Evolutionary conservation across 2,888 invertebrate genomes (phyloP), one percentile per base, ranked within the genome.

Genomic region (Rhimphoctona megacephalus): DNA sequence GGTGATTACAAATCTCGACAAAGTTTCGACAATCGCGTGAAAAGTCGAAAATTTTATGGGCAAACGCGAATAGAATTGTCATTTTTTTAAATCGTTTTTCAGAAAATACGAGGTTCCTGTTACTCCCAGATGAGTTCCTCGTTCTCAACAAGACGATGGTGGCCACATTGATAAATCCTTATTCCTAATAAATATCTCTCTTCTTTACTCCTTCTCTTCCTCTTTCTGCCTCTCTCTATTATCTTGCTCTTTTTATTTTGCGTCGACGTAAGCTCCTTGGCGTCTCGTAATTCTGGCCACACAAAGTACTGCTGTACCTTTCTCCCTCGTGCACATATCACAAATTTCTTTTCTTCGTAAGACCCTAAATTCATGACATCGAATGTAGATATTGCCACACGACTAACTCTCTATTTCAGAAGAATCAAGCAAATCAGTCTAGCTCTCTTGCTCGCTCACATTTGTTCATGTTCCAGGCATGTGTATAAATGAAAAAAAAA

Each of bases 381-480:
- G 78, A 69, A 67, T 78, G 81, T 81, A 81, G 85, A 82, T 85
- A 67, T 85, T 81, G 49, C 81, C 78, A 74, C 73, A 69, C 61
- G 72, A 54, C 25, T 25, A 39, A 52, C 49, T 49, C 49, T 67
- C 36, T 22, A 30, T 78, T 67, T 19, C 39, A 30, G 46, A 43
- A 49, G 30, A 43, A 33, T 64, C 11, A 17, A 39, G 46, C 52
- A 67, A 39, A 67, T 78, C 78, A 19, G 46, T 64, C 30, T 46
- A 30, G 33, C 46, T 46, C 46, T 64, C 25, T 54, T 57, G 5
- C 39, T 39, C 39, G 39, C 22, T 39, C 73, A 14, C 36, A 49
- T 22, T 7, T 54, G 17, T 73, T 46, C 11, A 17, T 49, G n/a
- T 52, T 72, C 33, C 33, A 36, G 19, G 17, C 19, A 22, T 69